Base-by-base conservation (phyloP, 2,888 invertebrate genomes). In the Timandra comae region DNA sequence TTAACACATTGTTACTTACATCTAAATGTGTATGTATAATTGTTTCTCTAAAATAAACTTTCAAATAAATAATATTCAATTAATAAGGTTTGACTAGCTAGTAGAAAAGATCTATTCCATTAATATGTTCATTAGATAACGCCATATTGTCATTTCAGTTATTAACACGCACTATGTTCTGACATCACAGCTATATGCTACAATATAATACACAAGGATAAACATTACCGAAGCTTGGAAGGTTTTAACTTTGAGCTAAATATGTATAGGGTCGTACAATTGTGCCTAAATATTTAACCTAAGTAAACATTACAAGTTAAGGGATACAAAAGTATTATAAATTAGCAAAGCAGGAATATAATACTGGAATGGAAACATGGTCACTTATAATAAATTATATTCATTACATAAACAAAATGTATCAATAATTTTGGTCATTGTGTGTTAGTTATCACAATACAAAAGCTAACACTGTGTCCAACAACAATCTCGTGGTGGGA, bases 31-130 rank as follows among this genome's bases (percentile, higher is more conserved):
- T 40, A 56, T 51, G 53, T 56, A 56, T 51, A 58, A 50, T 49
- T 51, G 49, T 28, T 48, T 54, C 27, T 53, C 47, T 55, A 57
- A 63, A 63, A 59, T 55, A 55, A 54, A 34, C 42, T 36, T 41
- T 38, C 37, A 54, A 44, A 45, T 51, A 46, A 47, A 61, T 49
- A 56, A 31, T 47, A 46, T n/a, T n/a, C 22, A 55, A 47, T 42
- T 27, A 54, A 53, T 35, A 63, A 57, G 46, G 52, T 65, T 73
- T 79, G 78, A 73, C 73, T 73, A 73, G 73, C 62, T 69, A 66
- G 40, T 49, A 42, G 26, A 46, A 51, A 43, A 52, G 41, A 37
- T 33, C 45, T 40, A 32, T 38, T 42, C 33, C 33, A 22, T 4
- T 36, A 31, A 33, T 33, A 45, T 34, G 22, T 21, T 40, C 28